Percentiles rank a stretch among this genome's conserved stretches.
phyloP scores from a whole-genome alignment of 2,113 vertebrate genomes.

The Prochilodus magdalenae region DNA sequence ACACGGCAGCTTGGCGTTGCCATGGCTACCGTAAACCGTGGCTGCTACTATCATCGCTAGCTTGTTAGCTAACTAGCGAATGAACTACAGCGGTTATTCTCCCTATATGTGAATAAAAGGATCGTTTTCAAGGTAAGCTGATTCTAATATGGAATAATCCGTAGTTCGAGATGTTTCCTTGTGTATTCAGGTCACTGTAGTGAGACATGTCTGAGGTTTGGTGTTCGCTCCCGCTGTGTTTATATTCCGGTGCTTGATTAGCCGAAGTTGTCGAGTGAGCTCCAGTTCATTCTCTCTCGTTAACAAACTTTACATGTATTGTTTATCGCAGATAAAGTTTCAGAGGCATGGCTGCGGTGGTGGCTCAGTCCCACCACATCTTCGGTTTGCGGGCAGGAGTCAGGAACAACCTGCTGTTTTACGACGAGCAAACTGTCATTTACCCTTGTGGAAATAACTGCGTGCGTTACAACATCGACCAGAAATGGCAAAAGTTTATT shows the following conservation, averaged over 20 bases:
- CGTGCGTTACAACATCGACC: slow-evolving; percentile 84
- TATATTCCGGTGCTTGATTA: too few species aligned
- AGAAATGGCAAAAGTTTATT: slow-evolving; percentile 86
- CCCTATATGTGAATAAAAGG: too few species aligned
- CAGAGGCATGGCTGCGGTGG: slow-evolving; percentile 68
- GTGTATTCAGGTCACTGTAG: too few species aligned
- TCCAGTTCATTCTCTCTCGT: not conserved
- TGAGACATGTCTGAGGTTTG: too few species aligned
- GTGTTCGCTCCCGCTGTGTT: too few species aligned
- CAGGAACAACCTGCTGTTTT: slow-evolving; percentile 83
- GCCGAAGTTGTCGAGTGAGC: too few species aligned
- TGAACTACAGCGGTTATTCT: not conserved
- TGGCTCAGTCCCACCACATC: slow-evolving; percentile 76
- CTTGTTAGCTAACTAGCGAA: not conserved
- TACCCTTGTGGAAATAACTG: slow-evolving; percentile 87
- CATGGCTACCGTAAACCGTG: slow-evolving; percentile 44
- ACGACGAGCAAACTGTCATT: slow-evolving; percentile 86
- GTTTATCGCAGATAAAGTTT: too few species aligned
- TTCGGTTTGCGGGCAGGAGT: slow-evolving; percentile 85
- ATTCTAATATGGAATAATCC: too few species aligned
- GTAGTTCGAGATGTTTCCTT: too few species aligned
- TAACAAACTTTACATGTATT: not conserved
- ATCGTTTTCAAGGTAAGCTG: not conserved
- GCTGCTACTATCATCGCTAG: not conserved
- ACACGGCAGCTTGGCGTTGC: slow-evolving; percentile 24